Conservation (phyloP, 2,797 vertebrate species). For the Tympanoctomys barrerae region DNA sequence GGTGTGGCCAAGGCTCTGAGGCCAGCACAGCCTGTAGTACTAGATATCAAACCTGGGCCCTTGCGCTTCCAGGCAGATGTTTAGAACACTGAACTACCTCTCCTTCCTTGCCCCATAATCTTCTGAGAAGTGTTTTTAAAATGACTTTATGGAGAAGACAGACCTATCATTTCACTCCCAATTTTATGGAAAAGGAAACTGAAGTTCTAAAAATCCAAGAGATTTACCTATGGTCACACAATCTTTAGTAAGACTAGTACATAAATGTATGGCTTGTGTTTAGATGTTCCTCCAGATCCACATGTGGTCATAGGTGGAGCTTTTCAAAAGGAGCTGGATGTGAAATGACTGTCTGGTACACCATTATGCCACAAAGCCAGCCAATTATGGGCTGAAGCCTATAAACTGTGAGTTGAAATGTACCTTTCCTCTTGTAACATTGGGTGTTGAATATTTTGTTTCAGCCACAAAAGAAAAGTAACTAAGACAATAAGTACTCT, state of each 20-base stretch:
- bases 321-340: not conserved
- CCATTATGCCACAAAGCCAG: not conserved
- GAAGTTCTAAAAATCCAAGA: not conserved
- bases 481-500: not conserved
- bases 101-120: not conserved
- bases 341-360: not conserved
- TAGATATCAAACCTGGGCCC: too few relatives aligned
- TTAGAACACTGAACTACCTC: too few relatives aligned
- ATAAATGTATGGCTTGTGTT: not conserved
- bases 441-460: not conserved
- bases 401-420: not conserved
- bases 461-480: not conserved
- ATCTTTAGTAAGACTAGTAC: conserved; percentile 3
- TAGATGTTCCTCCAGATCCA: not conserved
- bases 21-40: too few relatives aligned
- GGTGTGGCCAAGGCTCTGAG: too few relatives aligned
- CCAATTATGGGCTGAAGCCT: not conserved
- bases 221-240: not conserved
- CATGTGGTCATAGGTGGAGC: not conserved
- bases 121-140: not conserved
- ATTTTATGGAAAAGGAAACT: conserved; percentile 41
- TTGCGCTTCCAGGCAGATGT: too few relatives aligned
- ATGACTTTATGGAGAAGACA: not conserved
- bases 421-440: not conserved
- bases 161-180: not conserved